Conservation (phyloP, 1,140 invertebrate genomes). For the Wiebesia pumilae region DNA sequence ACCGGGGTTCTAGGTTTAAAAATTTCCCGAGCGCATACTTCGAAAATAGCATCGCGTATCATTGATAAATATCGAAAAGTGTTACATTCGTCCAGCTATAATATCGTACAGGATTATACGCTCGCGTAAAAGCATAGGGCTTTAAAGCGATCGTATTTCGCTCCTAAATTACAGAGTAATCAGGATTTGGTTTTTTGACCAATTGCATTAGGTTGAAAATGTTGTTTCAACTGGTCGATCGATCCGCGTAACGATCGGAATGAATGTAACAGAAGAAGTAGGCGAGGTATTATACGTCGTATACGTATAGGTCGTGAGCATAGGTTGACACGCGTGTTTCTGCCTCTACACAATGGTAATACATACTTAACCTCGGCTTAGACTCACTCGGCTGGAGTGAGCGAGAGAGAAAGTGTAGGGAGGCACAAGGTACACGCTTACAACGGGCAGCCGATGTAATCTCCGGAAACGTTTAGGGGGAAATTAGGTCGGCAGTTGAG, state of each 20-base stretch:
- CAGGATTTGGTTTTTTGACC: background rate
- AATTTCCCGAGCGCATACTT: too few relatives aligned
- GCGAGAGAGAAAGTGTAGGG: background rate
- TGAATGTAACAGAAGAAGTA: background rate
- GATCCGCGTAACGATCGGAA: background rate
- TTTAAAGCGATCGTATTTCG: too few relatives aligned
- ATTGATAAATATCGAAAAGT: too few relatives aligned
- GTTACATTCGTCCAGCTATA: too few relatives aligned
- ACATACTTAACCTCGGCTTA: conserved; percentile 13
- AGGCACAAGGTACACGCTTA: conserved; percentile 44
- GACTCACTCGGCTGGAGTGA: too few relatives aligned
- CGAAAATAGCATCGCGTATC: too few relatives aligned
- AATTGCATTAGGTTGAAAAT: background rate
- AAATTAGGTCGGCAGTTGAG: conserved; percentile 70
- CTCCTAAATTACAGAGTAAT: background rate
- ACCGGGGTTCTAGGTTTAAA: too few relatives aligned
- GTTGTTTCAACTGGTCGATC: conserved; percentile 19
- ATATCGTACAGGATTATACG: too few relatives aligned
- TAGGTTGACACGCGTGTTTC: conserved; percentile 4
- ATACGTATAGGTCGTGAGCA: background rate
- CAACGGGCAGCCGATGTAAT: conserved; percentile 69
- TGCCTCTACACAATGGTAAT: background rate
- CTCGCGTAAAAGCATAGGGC: too few relatives aligned
- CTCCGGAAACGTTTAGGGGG: conserved; percentile 69
- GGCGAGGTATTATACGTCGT: background rate